Evolutionary conservation across 2,113 vertebrate genomes (phyloP), one percentile per base, ranked within the genome.

Genomic region (Sebastes fasciatus): DNA sequence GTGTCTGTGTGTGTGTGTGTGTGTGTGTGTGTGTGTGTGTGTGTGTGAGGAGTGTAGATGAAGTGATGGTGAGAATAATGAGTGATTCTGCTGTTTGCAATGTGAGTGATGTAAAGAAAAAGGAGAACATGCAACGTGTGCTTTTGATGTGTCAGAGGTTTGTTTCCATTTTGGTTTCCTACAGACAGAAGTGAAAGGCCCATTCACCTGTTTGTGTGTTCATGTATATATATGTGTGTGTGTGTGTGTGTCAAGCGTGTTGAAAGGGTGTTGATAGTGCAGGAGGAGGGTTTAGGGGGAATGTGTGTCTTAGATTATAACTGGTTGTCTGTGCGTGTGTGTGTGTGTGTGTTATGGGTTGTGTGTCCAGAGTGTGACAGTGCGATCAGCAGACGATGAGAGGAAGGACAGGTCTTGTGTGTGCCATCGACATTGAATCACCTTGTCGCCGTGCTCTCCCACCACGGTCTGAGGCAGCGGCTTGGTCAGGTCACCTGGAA

Each of bases 341-440:
- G 61, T 23, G 46, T 45, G 40, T 40, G 40, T 26, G 78, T 85
- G 93, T 96, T 97, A 95, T 4, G 96, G 96, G n/a, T 95, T 97
- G 94, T 99, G 97, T 68, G 98, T 97, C 99, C 99, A 99, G 79
- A 99, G 97, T 19, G 96, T 99, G 84, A 99, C 99, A 77, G 98
- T 99, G 91, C 98, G 97, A 94, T 99, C 99, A 80, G 99, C 99
- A 63, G 98, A 99, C 3, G 99, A 99, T 0, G 98, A 99, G 86
- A 99, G 94, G 96, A 99, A 99, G 89, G 99, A 99, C 80, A 99
- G 96, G 79, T 99, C 97, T 69, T 98, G 95, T 0, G 99, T 97
- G 84, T 99, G 99, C 99, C 98, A 99, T 5, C 98, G 94, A 93
- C 98, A 99, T 67, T 99, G 98, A 86, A 99, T 99, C 92, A 99